Evolutionary conservation across 2,113 vertebrate genomes (phyloP), one percentile per base, ranked within the genome.

Genomic region (Myanophis thanlyinensis): DNA sequence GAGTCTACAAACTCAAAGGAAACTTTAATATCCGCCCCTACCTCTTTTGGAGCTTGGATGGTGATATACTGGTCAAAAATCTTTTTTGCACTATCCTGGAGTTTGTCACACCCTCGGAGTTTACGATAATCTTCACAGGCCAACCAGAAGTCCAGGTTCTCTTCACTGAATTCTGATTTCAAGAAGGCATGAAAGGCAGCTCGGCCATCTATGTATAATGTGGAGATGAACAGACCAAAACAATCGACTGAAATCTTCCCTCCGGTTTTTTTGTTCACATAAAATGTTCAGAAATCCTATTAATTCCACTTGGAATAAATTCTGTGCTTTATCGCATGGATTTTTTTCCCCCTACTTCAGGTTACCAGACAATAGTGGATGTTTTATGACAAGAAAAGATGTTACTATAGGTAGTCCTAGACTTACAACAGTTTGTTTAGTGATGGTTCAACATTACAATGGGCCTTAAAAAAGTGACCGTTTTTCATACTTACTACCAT

Each of bases 141-240:
- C 73, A 93, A 3, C 92, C 92, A 93, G 49, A 93, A 93, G n/a
- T 93, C 92, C 80, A 93, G 46, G 23, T 93, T 93, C 88, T 93
- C 92, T 90, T 93, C 92, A 1, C 92, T 93, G 88, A 93, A 93
- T 48, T 93, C 92, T 3, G 92, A 93, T 40, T 93, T 84, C 88
- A 93, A 27, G 53, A 93, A 93, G 86, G 88, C 23, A 11, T 4
- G 92, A 27, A 93, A 93, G 47, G 88, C 73, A 49, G 73, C 27
- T 15, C 44, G 92, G 1, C 92, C 92, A 62, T 85, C 92, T 93
- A 44, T n/a, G n/a, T n/a, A n/a, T 93, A 44, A 59, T 56, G n/a
- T 6, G n/a, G 52, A 92, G 51, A 54, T 2, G 27, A n/a, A 51
- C 30, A 47, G 4, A 53, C 0, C 86, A 92, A 87, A 54, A 47